Evolutionary conservation across 1,140 invertebrate species (phyloP).

Genomic region (Drosophila paulistorum): DNA sequence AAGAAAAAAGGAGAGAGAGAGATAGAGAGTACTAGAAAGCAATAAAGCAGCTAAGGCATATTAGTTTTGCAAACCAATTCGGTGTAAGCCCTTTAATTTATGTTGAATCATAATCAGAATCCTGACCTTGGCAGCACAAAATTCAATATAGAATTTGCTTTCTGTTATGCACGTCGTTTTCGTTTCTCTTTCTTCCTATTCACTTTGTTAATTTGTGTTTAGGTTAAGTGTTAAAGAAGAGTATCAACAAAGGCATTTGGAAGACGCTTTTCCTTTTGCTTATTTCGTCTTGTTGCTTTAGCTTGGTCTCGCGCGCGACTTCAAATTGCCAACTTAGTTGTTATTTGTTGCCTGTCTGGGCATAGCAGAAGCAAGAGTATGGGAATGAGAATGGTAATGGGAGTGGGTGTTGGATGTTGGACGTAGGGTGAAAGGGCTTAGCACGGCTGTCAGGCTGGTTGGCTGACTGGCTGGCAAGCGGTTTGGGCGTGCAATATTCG

Average conservation of each 20-base stretch:
- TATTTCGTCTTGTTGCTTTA: conserved; percentile 24
- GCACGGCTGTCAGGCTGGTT: neutral
- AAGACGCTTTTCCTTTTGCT: neutral
- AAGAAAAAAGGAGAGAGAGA: neutral
- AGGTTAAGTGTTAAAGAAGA: neutral
- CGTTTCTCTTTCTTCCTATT: too few relatives aligned
- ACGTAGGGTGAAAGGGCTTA: neutral
- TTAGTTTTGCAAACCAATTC: neutral
- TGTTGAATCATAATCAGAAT: too few relatives aligned
- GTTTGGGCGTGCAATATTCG: conserved; percentile 62
- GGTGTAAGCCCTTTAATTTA: too few relatives aligned
- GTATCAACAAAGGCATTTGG: neutral
- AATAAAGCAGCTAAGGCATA: neutral
- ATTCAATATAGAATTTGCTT: too few relatives aligned
- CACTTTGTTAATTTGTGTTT: too few relatives aligned
- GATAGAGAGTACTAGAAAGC: neutral
- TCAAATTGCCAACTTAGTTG: conserved; percentile 79
- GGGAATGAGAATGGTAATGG: neutral
- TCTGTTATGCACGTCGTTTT: too few relatives aligned
- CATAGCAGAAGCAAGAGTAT: conserved; percentile 10
- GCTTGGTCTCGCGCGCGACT: conserved; percentile 55
- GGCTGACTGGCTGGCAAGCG: too few relatives aligned
- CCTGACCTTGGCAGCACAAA: too few relatives aligned
- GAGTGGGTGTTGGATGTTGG: neutral
- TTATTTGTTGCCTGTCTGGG: conserved; percentile 77